phyloP scores from a whole-genome alignment of 2,888 invertebrate species.

The Euspilapteryx auroguttella region DNA sequence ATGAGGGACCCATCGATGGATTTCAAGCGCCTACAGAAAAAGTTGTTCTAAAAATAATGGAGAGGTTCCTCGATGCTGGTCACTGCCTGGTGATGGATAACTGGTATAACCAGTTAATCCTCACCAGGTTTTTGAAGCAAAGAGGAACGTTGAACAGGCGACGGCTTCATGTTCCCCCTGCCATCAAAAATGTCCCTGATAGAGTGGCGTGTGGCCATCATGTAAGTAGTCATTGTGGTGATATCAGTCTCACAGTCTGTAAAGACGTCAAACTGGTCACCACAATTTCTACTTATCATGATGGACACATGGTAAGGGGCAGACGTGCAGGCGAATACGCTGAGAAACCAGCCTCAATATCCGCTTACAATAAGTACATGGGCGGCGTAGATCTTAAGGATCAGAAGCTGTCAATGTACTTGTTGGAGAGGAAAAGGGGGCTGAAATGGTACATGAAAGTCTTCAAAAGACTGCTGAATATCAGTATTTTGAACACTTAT shows the following conservation, averaged over 20 bases:
- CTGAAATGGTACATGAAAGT: conserved; percentile 6
- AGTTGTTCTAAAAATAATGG: conserved; percentile 8
- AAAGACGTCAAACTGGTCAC: conserved; percentile 3
- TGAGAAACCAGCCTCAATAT: background rate
- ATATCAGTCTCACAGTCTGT: conserved; percentile 2
- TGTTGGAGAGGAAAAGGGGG: conserved; percentile 5
- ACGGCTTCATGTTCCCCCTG: conserved; percentile 3
- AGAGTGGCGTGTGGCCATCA: background rate
- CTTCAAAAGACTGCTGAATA: conserved; percentile 4
- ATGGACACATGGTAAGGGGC: conserved; percentile 1
- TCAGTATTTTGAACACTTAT: conserved; percentile 4
- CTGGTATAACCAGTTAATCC: conserved; percentile 8
- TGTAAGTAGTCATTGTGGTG: conserved; percentile 3
- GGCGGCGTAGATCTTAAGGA: conserved; percentile 3
- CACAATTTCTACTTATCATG: conserved; percentile 3
- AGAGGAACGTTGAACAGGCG: conserved; percentile 5
- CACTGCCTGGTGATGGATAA: conserved; percentile 10
- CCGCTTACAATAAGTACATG: conserved; percentile 4
- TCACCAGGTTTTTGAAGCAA: conserved; percentile 7
- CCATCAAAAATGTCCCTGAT: background rate
- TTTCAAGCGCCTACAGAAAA: conserved; percentile 7
- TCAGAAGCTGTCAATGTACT: conserved; percentile 4
- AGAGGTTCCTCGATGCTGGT: conserved; percentile 6
- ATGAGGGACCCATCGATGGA: conserved; percentile 1
- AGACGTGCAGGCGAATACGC: conserved; percentile 1